Evolutionary conservation across 2,113 vertebrate species (phyloP).

Genomic region (Lipophrys pholis): DNA sequence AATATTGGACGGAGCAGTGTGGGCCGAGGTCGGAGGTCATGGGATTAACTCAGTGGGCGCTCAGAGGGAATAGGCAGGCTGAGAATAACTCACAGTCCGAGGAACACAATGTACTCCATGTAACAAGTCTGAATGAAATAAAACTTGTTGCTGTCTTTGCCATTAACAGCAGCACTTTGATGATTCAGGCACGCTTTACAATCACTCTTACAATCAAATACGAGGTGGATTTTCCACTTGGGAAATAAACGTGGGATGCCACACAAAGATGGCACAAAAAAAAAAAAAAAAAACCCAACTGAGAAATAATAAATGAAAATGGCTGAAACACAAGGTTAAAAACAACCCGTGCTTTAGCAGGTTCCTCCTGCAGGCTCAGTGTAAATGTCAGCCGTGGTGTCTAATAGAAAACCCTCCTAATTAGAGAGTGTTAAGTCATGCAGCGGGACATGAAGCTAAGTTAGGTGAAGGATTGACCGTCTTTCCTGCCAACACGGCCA

Average conservation of each 20-base stretch:
- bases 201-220: slow-evolving; percentile 34
- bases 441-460: slow-evolving; percentile 9
- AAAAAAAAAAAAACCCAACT: not conserved
- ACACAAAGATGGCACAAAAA: not conserved
- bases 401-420: slow-evolving; percentile 34
- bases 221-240: slow-evolving; percentile 1
- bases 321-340: not conserved
- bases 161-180: slow-evolving; percentile 1
- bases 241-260: slow-evolving; percentile 10
- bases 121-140: slow-evolving; percentile 35
- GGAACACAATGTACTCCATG: slow-evolving; percentile 34
- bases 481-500: slow-evolving; percentile 37
- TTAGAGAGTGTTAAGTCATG: slow-evolving; percentile 30
- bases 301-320: not conserved
- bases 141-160: slow-evolving; percentile 12
- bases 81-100: slow-evolving; percentile 16
- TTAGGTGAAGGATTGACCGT: slow-evolving; percentile 38
- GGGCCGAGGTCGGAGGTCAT: slow-evolving; percentile 40
- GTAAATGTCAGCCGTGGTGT: slow-evolving; percentile 23
- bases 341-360: not conserved
- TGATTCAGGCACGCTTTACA: slow-evolving; percentile 17
- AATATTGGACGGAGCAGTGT: slow-evolving; percentile 36
- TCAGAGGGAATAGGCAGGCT: slow-evolving; percentile 40
- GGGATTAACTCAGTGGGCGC: slow-evolving; percentile 36
- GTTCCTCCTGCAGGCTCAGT: not conserved